Conservation (phyloP, 2,797 vertebrate genomes). For the Rhyacichthys aspro region DNA sequence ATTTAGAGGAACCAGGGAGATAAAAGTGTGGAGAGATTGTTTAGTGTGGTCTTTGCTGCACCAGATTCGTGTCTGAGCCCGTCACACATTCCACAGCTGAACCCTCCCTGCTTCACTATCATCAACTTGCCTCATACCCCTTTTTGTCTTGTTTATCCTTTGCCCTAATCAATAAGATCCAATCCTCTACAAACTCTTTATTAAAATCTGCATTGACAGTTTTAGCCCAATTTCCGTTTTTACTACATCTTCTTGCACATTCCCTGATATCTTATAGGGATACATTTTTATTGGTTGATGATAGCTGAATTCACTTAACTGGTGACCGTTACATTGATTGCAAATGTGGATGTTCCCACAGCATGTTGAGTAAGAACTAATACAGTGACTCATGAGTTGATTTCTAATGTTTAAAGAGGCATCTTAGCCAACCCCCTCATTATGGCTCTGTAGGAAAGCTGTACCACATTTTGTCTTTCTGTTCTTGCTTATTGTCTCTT, state of each 20-base stretch:
- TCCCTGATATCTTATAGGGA: too few species aligned
- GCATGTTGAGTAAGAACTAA: constrained; percentile 53
- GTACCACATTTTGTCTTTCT: constrained; percentile 5
- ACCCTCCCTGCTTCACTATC: constrained; percentile 48
- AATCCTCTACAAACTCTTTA: background rate
- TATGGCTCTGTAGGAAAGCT: background rate
- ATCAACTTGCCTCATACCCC: constrained; percentile 30
- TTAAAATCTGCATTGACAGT: too few species aligned
- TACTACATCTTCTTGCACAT: too few species aligned
- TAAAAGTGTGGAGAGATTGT: constrained; percentile 44
- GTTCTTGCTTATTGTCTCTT: background rate
- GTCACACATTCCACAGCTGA: constrained; percentile 77
- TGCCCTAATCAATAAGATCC: background rate
- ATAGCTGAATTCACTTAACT: too few species aligned
- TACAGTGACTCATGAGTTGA: constrained; percentile 34
- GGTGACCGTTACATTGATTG: background rate
- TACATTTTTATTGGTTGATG: too few species aligned
- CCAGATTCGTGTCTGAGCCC: constrained; percentile 76
- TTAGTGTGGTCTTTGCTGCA: constrained; percentile 48
- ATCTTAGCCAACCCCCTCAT: constrained; percentile 7
- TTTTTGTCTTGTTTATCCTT: background rate
- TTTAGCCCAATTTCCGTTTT: too few species aligned
- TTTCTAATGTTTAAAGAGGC: constrained; percentile 40
- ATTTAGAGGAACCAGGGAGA: constrained; percentile 25
- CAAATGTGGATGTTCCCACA: constrained; percentile 28